A percentile compares a stretch with the other conserved stretches of the same genome.
phyloP scores from a whole-genome alignment of 1,140 invertebrate genomes.

The Heliconius eleuchia region DNA sequence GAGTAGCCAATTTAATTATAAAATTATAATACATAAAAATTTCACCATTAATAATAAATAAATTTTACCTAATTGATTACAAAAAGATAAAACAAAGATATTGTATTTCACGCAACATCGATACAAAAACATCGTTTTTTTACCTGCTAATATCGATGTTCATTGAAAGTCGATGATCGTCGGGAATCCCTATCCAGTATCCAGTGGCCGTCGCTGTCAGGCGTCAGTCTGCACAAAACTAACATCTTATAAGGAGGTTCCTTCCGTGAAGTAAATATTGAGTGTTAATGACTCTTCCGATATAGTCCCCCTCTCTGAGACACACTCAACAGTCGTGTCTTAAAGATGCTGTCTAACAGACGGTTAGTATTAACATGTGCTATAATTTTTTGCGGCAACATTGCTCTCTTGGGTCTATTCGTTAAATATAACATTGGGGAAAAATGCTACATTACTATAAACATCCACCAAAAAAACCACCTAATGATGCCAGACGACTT shows the following conservation, averaged over 20 bases:
- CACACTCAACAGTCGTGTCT: not conserved
- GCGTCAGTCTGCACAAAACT: not conserved
- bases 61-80: too few species aligned
- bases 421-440: conserved; percentile 63
- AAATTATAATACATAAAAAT: too few species aligned
- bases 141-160: too few species aligned
- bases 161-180: too few species aligned
- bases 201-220: not conserved
- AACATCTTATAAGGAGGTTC: not conserved
- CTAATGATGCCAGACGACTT: conserved; percentile 63
- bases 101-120: too few species aligned
- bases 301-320: not conserved
- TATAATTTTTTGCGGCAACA: conserved; percentile 61
- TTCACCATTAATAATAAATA: too few species aligned
- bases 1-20: too few species aligned
- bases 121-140: too few species aligned
- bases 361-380: conserved; percentile 63
- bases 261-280: not conserved
- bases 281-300: conserved; percentile 8
- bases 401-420: conserved; percentile 59
- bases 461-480: conserved; percentile 53
- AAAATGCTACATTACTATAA: conserved; percentile 62
- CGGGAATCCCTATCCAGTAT: not conserved
- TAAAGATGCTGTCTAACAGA: conserved; percentile 70
- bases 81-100: too few species aligned